A percentile compares a stretch with the other conserved stretches of the same genome.
phyloP scores from a whole-genome alignment of 2,888 invertebrate species.

The Chymomyza caudatula region DNA sequence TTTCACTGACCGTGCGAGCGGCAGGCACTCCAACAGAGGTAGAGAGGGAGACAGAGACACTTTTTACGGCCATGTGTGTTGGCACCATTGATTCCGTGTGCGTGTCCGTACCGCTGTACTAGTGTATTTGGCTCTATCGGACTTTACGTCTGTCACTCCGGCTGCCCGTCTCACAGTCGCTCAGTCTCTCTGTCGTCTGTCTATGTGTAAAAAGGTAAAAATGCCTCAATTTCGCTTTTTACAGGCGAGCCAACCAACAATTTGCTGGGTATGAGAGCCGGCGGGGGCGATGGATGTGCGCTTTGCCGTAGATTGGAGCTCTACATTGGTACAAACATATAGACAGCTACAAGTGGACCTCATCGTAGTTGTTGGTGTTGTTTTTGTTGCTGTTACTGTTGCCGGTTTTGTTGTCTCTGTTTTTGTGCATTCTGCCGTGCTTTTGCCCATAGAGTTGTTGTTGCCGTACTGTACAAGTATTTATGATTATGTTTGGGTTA shows the following conservation, averaged over 20 bases:
- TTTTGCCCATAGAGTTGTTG: slow-evolving; percentile 9
- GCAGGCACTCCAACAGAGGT: slow-evolving; percentile 6
- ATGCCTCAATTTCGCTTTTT: slow-evolving; percentile 38
- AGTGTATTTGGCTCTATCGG: slow-evolving; percentile 3
- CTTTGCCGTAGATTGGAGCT: slow-evolving; percentile 28
- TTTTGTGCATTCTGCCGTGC: slow-evolving; percentile 16
- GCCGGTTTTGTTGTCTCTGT: slow-evolving; percentile 16
- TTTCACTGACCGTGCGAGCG: slow-evolving; percentile 15
- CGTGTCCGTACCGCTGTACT: not conserved
- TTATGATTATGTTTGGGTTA: slow-evolving; percentile 52
- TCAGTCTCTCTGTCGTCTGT: slow-evolving; percentile 1
- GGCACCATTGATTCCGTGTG: slow-evolving; percentile 40
- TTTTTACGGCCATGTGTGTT: slow-evolving; percentile 40
- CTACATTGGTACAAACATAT: slow-evolving; percentile 23
- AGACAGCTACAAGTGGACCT: slow-evolving; percentile 35
- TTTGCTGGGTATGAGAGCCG: not conserved
- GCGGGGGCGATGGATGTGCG: not conserved
- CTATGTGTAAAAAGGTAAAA: slow-evolving; percentile 37
- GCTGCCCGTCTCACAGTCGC: not conserved
- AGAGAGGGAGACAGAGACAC: slow-evolving; percentile 17
- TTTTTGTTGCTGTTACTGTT: slow-evolving; percentile 11
- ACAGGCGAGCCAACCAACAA: slow-evolving; percentile 13
- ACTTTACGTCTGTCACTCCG: slow-evolving; percentile 2
- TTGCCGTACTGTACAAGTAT: slow-evolving; percentile 27
- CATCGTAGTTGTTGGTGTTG: slow-evolving; percentile 15